Percentiles rank a stretch among this genome's conserved stretches.
These are phyloP conservation scores for Cyclophora punctaria DNA, from an alignment of 2,888 invertebrate species.

Conservation along the genomic window DNA sequence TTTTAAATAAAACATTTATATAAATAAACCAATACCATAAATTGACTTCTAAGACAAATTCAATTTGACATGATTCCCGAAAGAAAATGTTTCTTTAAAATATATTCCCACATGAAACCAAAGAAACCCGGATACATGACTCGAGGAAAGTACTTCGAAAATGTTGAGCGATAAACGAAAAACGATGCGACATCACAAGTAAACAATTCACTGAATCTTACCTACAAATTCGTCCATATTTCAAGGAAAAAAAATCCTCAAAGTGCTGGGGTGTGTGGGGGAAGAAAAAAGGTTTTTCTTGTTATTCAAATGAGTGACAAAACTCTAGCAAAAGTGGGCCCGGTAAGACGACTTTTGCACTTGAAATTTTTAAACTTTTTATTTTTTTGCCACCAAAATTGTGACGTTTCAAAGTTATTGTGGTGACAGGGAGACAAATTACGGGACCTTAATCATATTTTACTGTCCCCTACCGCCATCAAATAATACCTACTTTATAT, in stretches of 20 bases:
- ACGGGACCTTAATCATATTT: background rate
- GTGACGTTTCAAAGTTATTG: constrained; percentile 2
- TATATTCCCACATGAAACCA: background rate
- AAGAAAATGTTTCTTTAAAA: constrained; percentile 4
- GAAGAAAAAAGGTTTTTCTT: constrained; percentile 58
- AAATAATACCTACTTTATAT: too few species aligned
- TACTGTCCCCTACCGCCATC: too few species aligned
- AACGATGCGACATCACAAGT: too few species aligned
- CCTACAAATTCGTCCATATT: constrained; percentile 5
- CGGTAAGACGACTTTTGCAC: constrained; percentile 37
- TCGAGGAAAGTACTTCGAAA: background rate
- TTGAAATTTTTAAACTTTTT: constrained; percentile 39
- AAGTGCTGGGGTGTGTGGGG: constrained; percentile 8
- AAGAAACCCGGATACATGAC: too few species aligned
- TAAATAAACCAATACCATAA: too few species aligned
- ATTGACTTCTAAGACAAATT: too few species aligned
- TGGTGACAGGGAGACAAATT: constrained; percentile 3
- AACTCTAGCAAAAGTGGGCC: constrained; percentile 39
- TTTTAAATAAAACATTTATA: too few species aligned
- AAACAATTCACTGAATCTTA: background rate
- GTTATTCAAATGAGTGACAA: constrained; percentile 65
- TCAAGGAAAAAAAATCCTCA: constrained; percentile 1
- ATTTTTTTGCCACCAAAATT: constrained; percentile 22
- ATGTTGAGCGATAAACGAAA: background rate
- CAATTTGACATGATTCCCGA: background rate